Evolutionary conservation across 2,113 vertebrate species (phyloP).

Genomic region (Psammodynastes pulverulentus): DNA sequence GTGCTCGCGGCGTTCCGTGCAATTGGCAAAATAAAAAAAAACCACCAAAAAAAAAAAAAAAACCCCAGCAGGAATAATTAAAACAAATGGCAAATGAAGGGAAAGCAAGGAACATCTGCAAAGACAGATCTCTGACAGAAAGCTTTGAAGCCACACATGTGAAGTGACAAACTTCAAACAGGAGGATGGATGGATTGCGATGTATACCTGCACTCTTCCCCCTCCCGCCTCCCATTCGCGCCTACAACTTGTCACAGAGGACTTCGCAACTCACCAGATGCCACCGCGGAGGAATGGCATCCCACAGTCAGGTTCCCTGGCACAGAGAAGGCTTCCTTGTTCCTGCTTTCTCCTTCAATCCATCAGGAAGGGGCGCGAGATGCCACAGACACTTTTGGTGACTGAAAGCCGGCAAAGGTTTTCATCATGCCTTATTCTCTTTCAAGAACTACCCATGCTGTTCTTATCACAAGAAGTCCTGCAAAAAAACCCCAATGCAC

Average conservation of each 20-base stretch:
- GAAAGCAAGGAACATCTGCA: constrained; percentile 44
- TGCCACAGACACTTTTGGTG: constrained; percentile 4
- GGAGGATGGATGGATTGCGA: not conserved
- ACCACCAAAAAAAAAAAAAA: no score
- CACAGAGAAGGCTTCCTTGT: fast-evolving
- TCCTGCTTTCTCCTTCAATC: not conserved
- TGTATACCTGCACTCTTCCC: constrained; percentile 3
- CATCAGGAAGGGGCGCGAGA: not conserved
- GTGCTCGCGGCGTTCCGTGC: constrained; percentile 53
- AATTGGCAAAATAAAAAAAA: constrained; percentile 55
- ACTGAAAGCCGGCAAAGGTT: not conserved
- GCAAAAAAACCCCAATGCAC: not conserved
- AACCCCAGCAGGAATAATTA: constrained; percentile 70
- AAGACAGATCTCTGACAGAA: constrained; percentile 56
- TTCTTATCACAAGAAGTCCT: fast-evolving
- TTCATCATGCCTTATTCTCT: constrained; percentile 9
- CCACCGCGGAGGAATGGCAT: fast-evolving
- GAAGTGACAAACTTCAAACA: constrained; percentile 55
- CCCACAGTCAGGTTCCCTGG: not conserved
- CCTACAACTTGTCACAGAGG: not conserved
- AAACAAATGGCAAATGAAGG: constrained; percentile 63
- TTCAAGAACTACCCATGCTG: constrained; percentile 1
- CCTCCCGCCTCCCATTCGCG: no score
- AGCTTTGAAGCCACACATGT: constrained; percentile 34
- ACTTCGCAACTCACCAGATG: constrained; percentile 20